Percentiles rank a stretch among this genome's conserved stretches.
phyloP scores from a whole-genome alignment of 2,888 invertebrate genomes.

The Agrenia bidenticulata region DNA sequence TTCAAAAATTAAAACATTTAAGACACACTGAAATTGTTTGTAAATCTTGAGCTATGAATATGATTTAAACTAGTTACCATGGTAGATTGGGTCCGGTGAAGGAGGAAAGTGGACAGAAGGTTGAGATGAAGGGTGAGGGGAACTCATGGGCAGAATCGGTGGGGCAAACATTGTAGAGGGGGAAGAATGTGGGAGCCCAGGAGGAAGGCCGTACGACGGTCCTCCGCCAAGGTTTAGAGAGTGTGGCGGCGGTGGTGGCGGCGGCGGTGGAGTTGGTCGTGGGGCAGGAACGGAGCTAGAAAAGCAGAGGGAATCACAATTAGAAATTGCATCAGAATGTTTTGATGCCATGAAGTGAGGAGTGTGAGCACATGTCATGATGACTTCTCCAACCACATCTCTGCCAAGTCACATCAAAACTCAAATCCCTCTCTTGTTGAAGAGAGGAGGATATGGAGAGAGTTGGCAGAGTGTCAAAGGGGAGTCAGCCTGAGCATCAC shows the following conservation, averaged over 20 bases:
- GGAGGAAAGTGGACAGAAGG: constrained; percentile 45
- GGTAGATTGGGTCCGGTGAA: constrained; percentile 45
- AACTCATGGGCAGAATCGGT: constrained; percentile 50
- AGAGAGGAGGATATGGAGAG: constrained; percentile 25
- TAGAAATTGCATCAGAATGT: no score
- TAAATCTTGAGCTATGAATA: no score
- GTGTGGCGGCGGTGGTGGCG: constrained; percentile 28
- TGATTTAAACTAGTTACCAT: no score
- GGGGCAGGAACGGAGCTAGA: constrained; percentile 57
- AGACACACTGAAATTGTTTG: no score
- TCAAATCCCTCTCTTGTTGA: no score
- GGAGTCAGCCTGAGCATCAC: not conserved
- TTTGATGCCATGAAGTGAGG: no score
- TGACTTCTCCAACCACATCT: no score
- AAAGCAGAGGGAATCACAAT: no score
- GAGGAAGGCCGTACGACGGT: constrained; percentile 23
- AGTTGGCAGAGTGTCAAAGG: not conserved
- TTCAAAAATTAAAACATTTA: no score
- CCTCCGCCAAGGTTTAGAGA: constrained; percentile 17
- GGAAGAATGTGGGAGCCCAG: constrained; percentile 23
- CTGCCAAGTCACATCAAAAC: no score
- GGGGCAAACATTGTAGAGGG: constrained; percentile 50
- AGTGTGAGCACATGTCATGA: no score
- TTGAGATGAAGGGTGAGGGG: constrained; percentile 45
- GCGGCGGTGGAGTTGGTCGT: constrained; percentile 62